Base-by-base conservation (phyloP, 2,113 vertebrate species). In the Rana temporaria region DNA sequence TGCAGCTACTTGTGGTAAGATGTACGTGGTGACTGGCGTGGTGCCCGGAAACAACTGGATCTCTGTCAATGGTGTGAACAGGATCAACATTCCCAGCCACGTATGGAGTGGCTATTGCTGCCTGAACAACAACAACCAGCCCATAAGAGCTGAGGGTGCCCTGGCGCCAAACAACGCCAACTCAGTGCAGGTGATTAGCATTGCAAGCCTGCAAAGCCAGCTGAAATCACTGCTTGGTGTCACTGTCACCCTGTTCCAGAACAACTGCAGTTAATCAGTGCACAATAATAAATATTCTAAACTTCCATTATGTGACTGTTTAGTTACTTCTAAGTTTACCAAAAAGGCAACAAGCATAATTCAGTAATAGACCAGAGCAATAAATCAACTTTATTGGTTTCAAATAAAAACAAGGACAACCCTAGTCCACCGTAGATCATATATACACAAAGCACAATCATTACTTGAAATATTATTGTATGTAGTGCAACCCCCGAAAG, bases 1-100 rank as follows among this genome's bases (percentile, higher is more conserved):
- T 15, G 70, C 80, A 2, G 80, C 70, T 24, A 57, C 48, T 20
- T 82, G 80, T 20, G 60, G 70, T 14, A 82, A 14, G 60, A 82
- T 82, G 80, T 57, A 57, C 8, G 80, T 82, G 15, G 60, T 82
- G 1, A 82, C 80, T 15, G 80, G 80, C 0, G 70, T 42, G 3
- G 80, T 82, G 2, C 80, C 80, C 15, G 80, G 79, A 57, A 82
- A 82, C 15, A 82, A 82, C 30, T 82, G 70, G 70, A 82, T 82
- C n/a, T 59, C 70, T 0, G 60, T 74, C 12, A 82, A 59, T 11
- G 69, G 79, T 24, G 79, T 73, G 19, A 17, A 57, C 7, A 53
- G 80, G 32, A 22, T 82, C 3, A 82, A 82, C 17, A 75, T 82
- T 42, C 80, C 80, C 30, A 82, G 80, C 22, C 32, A 82, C 15